Conservation (phyloP, 1,140 invertebrate species). For the Andrena cerasifolii region DNA sequence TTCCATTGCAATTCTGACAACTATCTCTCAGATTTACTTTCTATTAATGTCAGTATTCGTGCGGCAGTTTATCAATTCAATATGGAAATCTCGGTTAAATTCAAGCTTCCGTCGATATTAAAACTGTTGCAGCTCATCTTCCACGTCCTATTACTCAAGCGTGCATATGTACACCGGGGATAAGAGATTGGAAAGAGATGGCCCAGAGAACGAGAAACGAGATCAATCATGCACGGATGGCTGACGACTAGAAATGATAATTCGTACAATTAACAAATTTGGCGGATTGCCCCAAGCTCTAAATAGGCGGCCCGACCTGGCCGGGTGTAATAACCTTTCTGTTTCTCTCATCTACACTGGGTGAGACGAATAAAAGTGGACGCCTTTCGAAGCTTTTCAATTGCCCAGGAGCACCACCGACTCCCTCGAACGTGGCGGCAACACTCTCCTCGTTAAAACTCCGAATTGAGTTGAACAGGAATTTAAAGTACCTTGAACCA, state of each 20-base stretch:
- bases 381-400: background rate
- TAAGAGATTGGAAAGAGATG: background rate
- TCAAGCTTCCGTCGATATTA: background rate
- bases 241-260: conserved; percentile 69
- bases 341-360: conserved; percentile 61
- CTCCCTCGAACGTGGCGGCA: too few relatives aligned
- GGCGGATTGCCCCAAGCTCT: conserved; percentile 75
- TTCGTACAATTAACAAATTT: conserved; percentile 79
- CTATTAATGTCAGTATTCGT: too few relatives aligned
- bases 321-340: conserved; percentile 79
- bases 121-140: background rate
- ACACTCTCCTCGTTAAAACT: too few relatives aligned
- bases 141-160: background rate
- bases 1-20: background rate
- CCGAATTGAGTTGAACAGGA: too few relatives aligned
- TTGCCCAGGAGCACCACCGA: too few relatives aligned
- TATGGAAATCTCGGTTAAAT: background rate
- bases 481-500: too few relatives aligned
- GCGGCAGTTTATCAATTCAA: too few relatives aligned
- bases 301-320: conserved; percentile 76
- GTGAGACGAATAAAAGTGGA: conserved; percentile 11
- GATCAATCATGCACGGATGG: conserved; percentile 8
- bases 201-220: background rate
- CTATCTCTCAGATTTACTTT: too few relatives aligned
- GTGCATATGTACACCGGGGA: background rate